phyloP scores from a whole-genome alignment of 2,113 vertebrate genomes.

The Oceanites oceanicus region DNA sequence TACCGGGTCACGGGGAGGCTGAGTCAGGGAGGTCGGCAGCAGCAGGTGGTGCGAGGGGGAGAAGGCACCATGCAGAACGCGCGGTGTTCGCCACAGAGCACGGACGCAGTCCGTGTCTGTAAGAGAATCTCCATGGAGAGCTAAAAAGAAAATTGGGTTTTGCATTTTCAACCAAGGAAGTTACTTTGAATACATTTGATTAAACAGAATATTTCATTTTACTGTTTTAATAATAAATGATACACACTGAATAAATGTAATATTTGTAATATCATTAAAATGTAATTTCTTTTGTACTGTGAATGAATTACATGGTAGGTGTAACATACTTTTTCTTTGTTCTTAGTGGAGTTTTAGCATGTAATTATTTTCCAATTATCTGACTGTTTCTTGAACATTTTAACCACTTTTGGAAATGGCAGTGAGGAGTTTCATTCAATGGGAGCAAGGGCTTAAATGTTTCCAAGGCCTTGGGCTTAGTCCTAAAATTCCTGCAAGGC shows the following conservation, averaged over 20 bases:
- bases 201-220: conserved; percentile 66
- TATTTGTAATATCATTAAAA: conserved; percentile 66
- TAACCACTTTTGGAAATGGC: background rate
- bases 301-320: conserved; percentile 42
- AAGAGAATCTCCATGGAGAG: background rate
- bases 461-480: background rate
- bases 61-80: accelerated
- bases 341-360: background rate
- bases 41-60: background rate
- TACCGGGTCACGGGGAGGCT: background rate
- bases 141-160: background rate
- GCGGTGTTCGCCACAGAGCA: background rate
- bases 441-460: background rate
- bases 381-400: background rate
- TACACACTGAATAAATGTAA: conserved; percentile 51
- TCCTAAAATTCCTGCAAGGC: background rate
- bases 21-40: background rate
- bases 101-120: accelerated
- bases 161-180: background rate
- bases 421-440: background rate
- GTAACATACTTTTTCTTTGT: conserved; percentile 11
- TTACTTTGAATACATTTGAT: conserved; percentile 33
- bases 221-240: conserved; percentile 66
- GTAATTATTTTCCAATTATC: conserved; percentile 51
- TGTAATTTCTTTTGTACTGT: conserved; percentile 60